These are phyloP conservation scores for Acipenser ruthenus DNA, from an alignment of 2,797 vertebrate species.

Conservation along the genomic window DNA sequence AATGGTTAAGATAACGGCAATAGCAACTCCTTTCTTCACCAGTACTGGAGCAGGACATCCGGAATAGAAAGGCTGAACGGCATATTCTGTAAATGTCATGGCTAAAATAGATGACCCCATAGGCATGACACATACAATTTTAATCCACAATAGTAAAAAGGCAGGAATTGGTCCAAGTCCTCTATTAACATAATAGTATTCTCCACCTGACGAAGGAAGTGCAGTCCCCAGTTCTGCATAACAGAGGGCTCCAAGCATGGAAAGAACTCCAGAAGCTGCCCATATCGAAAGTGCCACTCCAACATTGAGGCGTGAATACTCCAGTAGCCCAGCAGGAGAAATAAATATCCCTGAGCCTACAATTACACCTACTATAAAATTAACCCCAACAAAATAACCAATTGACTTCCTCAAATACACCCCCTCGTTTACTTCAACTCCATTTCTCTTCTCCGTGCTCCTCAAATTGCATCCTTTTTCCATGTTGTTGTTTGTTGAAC, in stretches of 20 bases:
- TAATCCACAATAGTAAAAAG: conserved; percentile 47
- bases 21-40: conserved; percentile 47
- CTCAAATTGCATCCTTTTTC: too few species aligned
- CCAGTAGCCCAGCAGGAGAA: conserved; percentile 43
- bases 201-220: conserved; percentile 41
- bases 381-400: conserved; percentile 46
- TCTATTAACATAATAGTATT: conserved; percentile 51
- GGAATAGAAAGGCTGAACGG: conserved; percentile 42
- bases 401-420: conserved; percentile 38
- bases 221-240: conserved; percentile 37
- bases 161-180: conserved; percentile 36
- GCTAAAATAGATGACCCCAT: conserved; percentile 39
- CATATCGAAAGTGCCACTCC: conserved; percentile 37
- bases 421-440: too few species aligned
- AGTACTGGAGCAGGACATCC: conserved; percentile 38
- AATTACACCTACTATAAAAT: conserved; percentile 45
- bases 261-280: conserved; percentile 35
- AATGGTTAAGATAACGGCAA: conserved; percentile 43
- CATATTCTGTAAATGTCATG: conserved; percentile 44
- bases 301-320: conserved; percentile 41
- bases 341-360: conserved; percentile 53
- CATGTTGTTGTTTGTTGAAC: too few species aligned
- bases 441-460: too few species aligned
- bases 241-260: conserved; percentile 43
- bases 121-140: conserved; percentile 22